Conservation (phyloP, 2,888 invertebrate genomes). For the Diplazon laetatorius region DNA sequence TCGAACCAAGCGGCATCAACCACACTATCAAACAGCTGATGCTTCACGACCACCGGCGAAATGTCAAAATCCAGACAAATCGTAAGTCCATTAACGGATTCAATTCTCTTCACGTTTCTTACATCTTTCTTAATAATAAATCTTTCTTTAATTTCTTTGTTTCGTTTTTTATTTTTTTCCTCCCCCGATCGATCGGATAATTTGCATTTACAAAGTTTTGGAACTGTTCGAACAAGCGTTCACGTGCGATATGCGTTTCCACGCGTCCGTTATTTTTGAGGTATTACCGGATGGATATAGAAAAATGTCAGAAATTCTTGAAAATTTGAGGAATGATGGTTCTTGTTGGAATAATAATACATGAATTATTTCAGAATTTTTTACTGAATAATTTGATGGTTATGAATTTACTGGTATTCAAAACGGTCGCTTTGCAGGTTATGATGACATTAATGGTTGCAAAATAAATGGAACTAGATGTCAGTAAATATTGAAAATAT, state of each 20-base stretch:
- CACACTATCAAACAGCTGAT: constrained; percentile 79
- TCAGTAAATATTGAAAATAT: no score
- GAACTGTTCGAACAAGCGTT: constrained; percentile 57
- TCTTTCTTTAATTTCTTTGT: not conserved
- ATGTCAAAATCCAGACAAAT: constrained; percentile 82
- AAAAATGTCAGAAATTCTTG: no score
- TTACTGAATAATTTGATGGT: no score
- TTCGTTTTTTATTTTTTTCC: constrained; percentile 5
- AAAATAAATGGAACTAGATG: no score
- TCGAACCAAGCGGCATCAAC: constrained; percentile 60
- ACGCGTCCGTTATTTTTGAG: constrained; percentile 50
- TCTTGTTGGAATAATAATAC: constrained; percentile 72
- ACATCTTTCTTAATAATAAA: not conserved
- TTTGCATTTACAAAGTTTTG: constrained; percentile 16
- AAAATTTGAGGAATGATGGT: constrained; percentile 67
- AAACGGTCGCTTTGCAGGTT: no score
- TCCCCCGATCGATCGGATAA: no score
- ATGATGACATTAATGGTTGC: no score
- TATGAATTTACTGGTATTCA: no score
- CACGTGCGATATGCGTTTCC: constrained; percentile 44
- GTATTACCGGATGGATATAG: no score
- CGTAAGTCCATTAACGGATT: constrained; percentile 76
- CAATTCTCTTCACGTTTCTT: not conserved
- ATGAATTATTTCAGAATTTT: no score
- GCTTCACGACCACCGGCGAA: constrained; percentile 80